Percentiles rank a stretch among this genome's conserved stretches.
phyloP scores from a whole-genome alignment of 2,888 invertebrate species.

The Muscina levida region DNA sequence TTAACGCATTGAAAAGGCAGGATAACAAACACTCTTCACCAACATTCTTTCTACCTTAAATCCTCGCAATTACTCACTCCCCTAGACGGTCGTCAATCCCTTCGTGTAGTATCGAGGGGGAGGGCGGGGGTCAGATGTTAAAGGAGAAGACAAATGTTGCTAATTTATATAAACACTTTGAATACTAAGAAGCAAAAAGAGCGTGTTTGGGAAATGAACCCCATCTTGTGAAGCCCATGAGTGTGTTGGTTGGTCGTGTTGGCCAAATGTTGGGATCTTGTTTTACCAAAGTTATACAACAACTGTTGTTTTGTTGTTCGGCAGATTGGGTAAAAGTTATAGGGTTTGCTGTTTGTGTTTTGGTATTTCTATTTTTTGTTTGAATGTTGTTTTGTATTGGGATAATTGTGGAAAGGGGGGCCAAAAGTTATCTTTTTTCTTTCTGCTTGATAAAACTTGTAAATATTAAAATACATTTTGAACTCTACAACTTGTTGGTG shows the following conservation, averaged over 20 bases:
- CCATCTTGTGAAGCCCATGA: constrained; percentile 26
- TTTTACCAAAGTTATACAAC: constrained; percentile 16
- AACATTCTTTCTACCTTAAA: too few species aligned
- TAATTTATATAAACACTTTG: constrained; percentile 59
- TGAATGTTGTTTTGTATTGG: too few species aligned
- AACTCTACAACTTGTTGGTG: background rate
- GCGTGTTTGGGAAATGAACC: constrained; percentile 19
- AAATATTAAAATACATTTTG: constrained; percentile 34
- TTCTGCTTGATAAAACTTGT: constrained; percentile 34
- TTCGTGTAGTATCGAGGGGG: background rate
- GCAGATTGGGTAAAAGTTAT: constrained; percentile 4
- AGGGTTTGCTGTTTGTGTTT: constrained; percentile 19
- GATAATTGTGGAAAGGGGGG: background rate
- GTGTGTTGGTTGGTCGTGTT: background rate
- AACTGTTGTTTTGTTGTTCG: constrained; percentile 17
- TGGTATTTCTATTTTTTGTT: too few species aligned
- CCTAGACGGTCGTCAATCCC: too few species aligned
- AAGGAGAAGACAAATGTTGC: constrained; percentile 54
- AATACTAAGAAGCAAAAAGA: too few species aligned
- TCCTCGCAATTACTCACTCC: too few species aligned
- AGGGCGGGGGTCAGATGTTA: background rate
- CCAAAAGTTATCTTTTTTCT: background rate
- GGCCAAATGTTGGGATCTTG: background rate
- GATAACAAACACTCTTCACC: background rate
- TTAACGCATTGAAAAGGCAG: constrained; percentile 21